phyloP scores from a whole-genome alignment of 2,113 vertebrate genomes.

The Raja brachyura region DNA sequence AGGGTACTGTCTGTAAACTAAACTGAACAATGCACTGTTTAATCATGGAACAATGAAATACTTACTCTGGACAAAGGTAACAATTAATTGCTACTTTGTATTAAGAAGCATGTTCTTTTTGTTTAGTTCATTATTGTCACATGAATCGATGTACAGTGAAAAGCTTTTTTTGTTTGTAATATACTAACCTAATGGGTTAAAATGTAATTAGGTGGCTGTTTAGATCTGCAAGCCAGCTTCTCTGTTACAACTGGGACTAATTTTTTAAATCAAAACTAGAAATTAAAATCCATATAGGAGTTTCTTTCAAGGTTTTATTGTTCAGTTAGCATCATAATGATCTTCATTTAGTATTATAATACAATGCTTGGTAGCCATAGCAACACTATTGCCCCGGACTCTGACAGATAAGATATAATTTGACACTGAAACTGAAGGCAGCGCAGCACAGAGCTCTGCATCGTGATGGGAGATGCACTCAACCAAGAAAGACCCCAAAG shows the following conservation, averaged over 20 bases:
- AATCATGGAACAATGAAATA: background rate
- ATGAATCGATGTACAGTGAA: no score
- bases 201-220: background rate
- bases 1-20: no score
- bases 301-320: background rate
- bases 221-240: background rate
- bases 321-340: background rate
- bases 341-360: background rate
- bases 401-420: background rate
- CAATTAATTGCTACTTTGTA: background rate
- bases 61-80: background rate
- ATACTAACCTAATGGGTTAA: background rate
- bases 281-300: background rate
- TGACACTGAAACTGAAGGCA: background rate
- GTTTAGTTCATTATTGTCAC: no score
- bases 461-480: background rate
- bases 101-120: background rate
- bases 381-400: background rate
- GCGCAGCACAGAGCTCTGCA: background rate
- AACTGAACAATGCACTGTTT: no score
- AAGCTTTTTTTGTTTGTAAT: background rate
- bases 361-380: background rate
- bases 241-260: conserved; percentile 1
- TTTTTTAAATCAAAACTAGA: background rate
- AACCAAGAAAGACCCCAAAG: background rate